phyloP scores from a whole-genome alignment of 2,888 invertebrate genomes.

The Imbricaverruca yamaguchii region DNA sequence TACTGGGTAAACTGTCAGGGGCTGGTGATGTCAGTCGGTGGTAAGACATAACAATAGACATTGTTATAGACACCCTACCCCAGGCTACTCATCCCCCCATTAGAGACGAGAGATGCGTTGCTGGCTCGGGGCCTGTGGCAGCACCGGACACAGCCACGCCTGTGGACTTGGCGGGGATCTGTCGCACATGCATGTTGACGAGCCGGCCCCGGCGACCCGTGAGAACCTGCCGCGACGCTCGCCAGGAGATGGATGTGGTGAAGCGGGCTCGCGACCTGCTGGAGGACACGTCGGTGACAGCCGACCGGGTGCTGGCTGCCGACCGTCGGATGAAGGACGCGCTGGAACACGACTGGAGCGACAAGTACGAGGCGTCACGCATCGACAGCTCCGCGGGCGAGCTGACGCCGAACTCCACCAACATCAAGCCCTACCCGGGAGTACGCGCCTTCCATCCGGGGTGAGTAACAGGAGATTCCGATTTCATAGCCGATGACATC shows the following conservation, averaged over 20 bases:
- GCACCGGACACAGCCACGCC: too few species aligned
- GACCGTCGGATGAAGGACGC: not conserved
- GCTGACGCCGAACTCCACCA: conserved; percentile 12
- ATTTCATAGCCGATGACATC: too few species aligned
- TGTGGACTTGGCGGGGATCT: too few species aligned
- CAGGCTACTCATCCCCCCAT: too few species aligned
- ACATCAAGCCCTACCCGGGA: conserved; percentile 13
- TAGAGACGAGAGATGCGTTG: too few species aligned
- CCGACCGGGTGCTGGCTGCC: conserved; percentile 2
- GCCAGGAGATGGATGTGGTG: conserved; percentile 2
- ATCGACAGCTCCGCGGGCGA: conserved; percentile 5
- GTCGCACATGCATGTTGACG: too few species aligned
- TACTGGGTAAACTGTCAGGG: too few species aligned
- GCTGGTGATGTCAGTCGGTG: too few species aligned
- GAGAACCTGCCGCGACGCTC: not conserved
- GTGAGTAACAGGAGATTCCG: not conserved
- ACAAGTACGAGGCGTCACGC: conserved; percentile 10
- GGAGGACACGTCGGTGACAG: conserved; percentile 8
- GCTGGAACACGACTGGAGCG: conserved; percentile 10
- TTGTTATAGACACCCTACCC: too few species aligned
- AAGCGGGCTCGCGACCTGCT: not conserved
- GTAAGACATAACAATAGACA: too few species aligned
- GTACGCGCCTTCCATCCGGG: conserved; percentile 12
- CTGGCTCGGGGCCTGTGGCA: too few species aligned
- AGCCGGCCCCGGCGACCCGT: too few species aligned